Evolutionary conservation across 2,113 vertebrate genomes (phyloP).

Genomic region (Sarotherodon lohbergeri): DNA sequence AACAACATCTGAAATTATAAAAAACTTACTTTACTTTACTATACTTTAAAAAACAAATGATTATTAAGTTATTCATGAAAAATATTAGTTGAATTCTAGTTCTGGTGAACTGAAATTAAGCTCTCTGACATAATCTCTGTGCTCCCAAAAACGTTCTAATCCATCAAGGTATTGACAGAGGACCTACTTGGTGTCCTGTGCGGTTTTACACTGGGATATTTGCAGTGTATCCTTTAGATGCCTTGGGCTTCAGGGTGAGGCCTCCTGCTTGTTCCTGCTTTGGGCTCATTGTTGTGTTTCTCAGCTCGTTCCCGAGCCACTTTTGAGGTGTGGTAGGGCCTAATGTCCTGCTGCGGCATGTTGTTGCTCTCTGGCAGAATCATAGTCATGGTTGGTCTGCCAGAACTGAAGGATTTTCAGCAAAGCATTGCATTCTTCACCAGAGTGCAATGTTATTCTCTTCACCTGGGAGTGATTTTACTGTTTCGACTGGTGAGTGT

Average conservation of each 20-base stretch:
- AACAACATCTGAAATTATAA: background rate
- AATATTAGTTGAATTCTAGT: background rate
- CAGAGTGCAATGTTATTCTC: background rate
- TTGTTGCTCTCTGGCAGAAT: background rate
- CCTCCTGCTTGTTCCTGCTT: background rate
- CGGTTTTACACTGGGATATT: background rate
- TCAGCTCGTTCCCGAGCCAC: background rate
- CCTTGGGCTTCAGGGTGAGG: background rate
- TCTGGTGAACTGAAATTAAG: background rate
- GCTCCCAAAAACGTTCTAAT: background rate
- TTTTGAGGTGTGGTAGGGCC: background rate
- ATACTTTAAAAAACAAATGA: background rate
- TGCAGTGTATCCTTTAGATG: background rate
- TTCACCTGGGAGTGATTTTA: background rate
- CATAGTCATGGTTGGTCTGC: background rate
- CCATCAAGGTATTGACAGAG: background rate
- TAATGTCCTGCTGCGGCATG: background rate
- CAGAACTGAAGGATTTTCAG: background rate
- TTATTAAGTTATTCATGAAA: background rate
- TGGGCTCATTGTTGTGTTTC: background rate
- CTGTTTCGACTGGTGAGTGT: background rate
- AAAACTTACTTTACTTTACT: too few relatives aligned
- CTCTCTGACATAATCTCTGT: background rate
- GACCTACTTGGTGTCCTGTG: background rate
- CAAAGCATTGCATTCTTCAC: background rate